phyloP scores from a whole-genome alignment of 2,888 invertebrate species.

The Apamea epomidion region DNA sequence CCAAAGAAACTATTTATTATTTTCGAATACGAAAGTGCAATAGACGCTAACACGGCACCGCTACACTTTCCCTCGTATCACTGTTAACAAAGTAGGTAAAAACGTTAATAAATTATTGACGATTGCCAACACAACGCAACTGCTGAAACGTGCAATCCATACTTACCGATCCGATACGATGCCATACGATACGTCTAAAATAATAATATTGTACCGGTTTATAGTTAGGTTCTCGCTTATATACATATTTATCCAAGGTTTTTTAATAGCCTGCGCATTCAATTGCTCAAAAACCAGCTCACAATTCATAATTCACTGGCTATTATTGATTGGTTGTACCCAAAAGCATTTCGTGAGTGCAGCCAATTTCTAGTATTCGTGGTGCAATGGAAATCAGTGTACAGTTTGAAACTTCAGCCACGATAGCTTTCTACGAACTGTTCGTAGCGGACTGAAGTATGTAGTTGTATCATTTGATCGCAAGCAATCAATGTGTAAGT shows the following conservation, averaged over 20 bases:
- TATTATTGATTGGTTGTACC: conserved; percentile 54
- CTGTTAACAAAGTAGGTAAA: conserved; percentile 64
- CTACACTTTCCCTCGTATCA: conserved; percentile 69
- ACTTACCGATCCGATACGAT: conserved; percentile 64
- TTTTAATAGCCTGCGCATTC: conserved; percentile 59
- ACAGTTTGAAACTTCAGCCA: conserved; percentile 55
- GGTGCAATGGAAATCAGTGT: conserved; percentile 52
- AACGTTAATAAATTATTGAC: conserved; percentile 73
- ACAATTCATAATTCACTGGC: conserved; percentile 30
- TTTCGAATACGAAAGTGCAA: conserved; percentile 46
- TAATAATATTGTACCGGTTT: conserved; percentile 64
- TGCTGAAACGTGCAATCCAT: conserved; percentile 72
- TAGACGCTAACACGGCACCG: conserved; percentile 48
- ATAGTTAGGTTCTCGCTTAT: conserved; percentile 55
- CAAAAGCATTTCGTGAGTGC: conserved; percentile 51
- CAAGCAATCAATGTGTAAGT: conserved; percentile 41
- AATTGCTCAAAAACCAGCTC: conserved; percentile 62
- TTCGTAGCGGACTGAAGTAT: conserved; percentile 20
- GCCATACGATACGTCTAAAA: conserved; percentile 63
- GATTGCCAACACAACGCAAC: conserved; percentile 70
- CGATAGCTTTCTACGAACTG: conserved; percentile 54
- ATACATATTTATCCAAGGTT: conserved; percentile 67
- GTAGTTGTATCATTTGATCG: conserved; percentile 15
- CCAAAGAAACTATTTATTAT: conserved; percentile 33
- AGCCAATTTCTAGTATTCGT: conserved; percentile 54